phyloP scores from a whole-genome alignment of 2,888 invertebrate species.

The Apeira syringaria region DNA sequence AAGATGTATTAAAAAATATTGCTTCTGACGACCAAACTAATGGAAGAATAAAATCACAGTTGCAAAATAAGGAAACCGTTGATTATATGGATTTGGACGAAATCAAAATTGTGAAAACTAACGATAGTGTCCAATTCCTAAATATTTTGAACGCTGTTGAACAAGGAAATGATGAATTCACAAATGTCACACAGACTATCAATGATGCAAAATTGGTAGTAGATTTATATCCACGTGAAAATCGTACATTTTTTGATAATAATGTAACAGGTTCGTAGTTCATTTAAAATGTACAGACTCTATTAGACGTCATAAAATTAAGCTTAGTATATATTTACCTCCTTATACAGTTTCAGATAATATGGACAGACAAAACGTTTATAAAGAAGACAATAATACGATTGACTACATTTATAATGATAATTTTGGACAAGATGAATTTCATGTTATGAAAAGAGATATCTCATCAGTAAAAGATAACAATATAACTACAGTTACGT shows the following conservation, averaged over 20 bases:
- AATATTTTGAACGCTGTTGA: constrained; percentile 22
- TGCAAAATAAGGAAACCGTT: constrained; percentile 11
- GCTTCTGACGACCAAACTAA: constrained; percentile 35
- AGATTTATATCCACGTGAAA: constrained; percentile 33
- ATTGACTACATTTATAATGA: constrained; percentile 20
- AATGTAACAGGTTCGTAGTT: constrained; percentile 7
- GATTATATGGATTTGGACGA: constrained; percentile 35
- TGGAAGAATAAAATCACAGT: constrained; percentile 33
- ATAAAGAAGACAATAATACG: constrained; percentile 24
- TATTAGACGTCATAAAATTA: no score
- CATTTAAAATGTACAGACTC: no score
- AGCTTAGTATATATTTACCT: no score
- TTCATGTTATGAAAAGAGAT: constrained; percentile 55
- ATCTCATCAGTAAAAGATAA: constrained; percentile 17
- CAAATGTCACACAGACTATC: constrained; percentile 22
- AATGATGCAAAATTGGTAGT: constrained; percentile 24
- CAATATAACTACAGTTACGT: constrained; percentile 6
- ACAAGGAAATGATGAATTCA: constrained; percentile 14
- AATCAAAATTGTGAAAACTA: constrained; percentile 21
- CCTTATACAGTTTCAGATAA: constrained; percentile 1
- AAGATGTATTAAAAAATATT: constrained; percentile 50
- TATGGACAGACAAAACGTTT: not conserved
- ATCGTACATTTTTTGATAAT: not conserved
- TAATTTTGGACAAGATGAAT: constrained; percentile 26
- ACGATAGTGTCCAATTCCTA: constrained; percentile 19